These are phyloP conservation scores for Griposia aprilina DNA, from an alignment of 2,888 invertebrate genomes.

Conservation along the genomic window DNA sequence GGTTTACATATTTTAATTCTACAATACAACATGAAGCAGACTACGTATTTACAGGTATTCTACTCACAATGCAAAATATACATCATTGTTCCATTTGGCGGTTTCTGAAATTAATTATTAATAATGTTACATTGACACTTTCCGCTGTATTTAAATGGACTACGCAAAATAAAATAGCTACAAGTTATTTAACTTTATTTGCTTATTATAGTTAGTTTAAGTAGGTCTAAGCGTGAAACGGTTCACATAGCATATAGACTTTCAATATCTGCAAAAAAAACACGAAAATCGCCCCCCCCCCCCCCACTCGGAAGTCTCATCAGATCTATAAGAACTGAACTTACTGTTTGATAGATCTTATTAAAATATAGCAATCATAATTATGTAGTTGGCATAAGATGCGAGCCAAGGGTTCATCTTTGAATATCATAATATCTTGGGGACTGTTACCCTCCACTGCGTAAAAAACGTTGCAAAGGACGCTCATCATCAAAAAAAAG, in stretches of 20 bases:
- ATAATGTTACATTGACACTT: constrained; percentile 1
- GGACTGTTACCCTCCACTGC: not conserved
- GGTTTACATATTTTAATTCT: not conserved
- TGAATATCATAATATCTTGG: not conserved
- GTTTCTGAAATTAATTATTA: not conserved
- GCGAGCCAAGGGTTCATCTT: not conserved
- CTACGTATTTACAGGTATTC: not conserved
- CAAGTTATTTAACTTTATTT: not conserved
- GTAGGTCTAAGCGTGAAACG: not conserved
- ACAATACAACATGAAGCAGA: too few relatives aligned
- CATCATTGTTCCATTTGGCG: not conserved
- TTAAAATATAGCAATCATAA: not conserved
- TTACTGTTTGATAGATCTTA: not conserved
- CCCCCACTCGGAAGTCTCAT: not conserved
- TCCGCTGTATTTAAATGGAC: not conserved
- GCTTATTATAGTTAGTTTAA: not conserved
- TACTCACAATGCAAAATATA: constrained; percentile 6
- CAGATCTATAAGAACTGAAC: not conserved
- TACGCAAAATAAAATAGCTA: not conserved
- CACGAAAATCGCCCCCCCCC: not conserved
- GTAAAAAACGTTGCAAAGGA: constrained; percentile 1
- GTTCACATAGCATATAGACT: not conserved
- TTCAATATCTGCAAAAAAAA: constrained; percentile 2
- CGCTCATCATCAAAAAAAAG: not conserved
- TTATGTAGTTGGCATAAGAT: not conserved